These are phyloP conservation scores for Tachysurus vachellii DNA, from an alignment of 2,113 vertebrate species.

Conservation along the genomic window DNA sequence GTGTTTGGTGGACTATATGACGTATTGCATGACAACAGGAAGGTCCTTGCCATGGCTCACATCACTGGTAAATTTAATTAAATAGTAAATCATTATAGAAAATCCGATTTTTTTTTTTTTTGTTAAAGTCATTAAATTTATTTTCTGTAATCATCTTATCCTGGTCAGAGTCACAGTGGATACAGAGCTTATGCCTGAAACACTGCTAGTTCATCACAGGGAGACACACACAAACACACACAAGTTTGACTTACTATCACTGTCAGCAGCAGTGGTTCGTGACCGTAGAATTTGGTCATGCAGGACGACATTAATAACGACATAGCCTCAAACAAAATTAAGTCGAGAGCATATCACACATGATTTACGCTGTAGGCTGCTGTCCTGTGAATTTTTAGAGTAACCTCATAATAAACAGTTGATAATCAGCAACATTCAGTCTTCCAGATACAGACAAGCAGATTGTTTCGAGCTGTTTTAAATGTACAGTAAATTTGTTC, in stretches of 20 bases:
- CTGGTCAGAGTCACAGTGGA: neutral
- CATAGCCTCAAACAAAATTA: constrained; percentile 1
- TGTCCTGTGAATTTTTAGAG: neutral
- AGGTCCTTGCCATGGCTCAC: neutral
- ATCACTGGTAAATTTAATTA: neutral
- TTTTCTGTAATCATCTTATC: neutral
- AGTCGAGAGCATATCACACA: neutral
- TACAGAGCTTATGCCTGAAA: neutral
- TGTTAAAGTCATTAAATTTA: neutral
- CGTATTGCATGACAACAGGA: neutral
- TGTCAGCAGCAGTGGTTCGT: neutral
- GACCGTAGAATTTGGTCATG: neutral
- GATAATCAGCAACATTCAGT: neutral
- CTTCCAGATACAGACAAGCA: neutral
- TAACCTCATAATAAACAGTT: neutral
- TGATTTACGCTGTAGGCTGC: neutral
- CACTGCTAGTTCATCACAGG: constrained; percentile 5
- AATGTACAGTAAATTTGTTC: neutral
- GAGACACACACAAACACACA: neutral
- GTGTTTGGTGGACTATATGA: neutral
- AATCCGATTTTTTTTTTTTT: neutral
- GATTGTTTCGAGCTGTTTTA: neutral
- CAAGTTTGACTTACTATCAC: neutral
- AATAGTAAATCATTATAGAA: neutral
- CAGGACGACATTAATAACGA: neutral